Conservation (phyloP, 92 coral and sea anemone species). For the Zoanthus sociatus region DNA sequence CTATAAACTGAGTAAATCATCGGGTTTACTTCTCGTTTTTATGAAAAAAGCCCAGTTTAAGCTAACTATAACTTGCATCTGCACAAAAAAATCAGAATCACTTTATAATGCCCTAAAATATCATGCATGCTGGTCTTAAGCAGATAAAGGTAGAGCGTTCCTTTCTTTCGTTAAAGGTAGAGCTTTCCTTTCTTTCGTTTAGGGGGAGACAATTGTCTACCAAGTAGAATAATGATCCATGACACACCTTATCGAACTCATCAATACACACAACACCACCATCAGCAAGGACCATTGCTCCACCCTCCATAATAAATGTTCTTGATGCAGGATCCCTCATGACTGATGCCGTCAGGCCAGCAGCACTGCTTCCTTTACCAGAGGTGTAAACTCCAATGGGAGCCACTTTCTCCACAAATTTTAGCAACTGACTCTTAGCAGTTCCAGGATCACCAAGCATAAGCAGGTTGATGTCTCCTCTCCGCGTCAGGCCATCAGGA, state of each 20-base stretch:
- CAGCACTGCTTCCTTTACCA: constrained; percentile 99
- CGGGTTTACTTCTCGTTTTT: no score
- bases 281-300: constrained; percentile 99
- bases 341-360: constrained; percentile 98
- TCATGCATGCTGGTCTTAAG: no score
- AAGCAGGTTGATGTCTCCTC: constrained; percentile 95
- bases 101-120: no score
- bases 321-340: constrained; percentile 97
- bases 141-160: no score
- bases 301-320: constrained; percentile 98
- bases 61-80: no score
- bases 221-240: background rate
- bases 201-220: background rate
- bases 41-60: no score
- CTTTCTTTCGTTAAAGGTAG: no score
- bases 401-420: constrained; percentile 96
- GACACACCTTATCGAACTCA: constrained; percentile 93
- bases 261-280: constrained; percentile 99
- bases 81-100: no score
- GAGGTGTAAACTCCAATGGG: constrained; percentile 98
- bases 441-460: constrained; percentile 99
- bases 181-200: no score
- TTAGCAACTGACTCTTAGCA: constrained; percentile 96
- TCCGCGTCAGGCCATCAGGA: constrained; percentile 97
- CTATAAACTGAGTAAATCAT: no score